Percentiles rank a stretch among this genome's conserved stretches.
phyloP scores from a whole-genome alignment of 2,113 vertebrate genomes.

The Macrotis lagotis region DNA sequence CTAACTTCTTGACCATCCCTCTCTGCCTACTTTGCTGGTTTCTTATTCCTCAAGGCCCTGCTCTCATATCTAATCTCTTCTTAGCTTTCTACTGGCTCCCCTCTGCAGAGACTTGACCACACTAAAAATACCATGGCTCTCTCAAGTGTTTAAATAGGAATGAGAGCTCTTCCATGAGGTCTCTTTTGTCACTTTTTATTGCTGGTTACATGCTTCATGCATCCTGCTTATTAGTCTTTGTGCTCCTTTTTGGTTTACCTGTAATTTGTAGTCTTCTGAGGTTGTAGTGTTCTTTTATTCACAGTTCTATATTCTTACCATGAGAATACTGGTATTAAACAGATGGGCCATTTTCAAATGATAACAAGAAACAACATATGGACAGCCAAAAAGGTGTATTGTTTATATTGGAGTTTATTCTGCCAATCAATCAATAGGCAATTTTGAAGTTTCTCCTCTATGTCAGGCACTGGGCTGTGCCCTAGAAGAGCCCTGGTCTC shows the following conservation, averaged over 20 bases:
- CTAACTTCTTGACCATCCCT: not conserved
- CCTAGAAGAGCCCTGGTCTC: not conserved
- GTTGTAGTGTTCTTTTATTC: not conserved
- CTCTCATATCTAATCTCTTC: not conserved
- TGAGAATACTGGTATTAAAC: not conserved
- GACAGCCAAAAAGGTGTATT: not conserved
- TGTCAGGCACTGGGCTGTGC: no score
- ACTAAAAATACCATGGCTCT: not conserved
- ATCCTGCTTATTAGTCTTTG: not conserved
- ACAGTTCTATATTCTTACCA: not conserved
- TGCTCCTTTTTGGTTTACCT: not conserved
- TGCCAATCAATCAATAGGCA: not conserved
- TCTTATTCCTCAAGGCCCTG: not conserved
- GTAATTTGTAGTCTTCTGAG: not conserved
- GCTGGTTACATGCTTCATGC: not conserved
- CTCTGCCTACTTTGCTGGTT: not conserved
- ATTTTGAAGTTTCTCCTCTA: not conserved
- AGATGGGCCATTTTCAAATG: not conserved
- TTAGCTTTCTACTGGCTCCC: not conserved
- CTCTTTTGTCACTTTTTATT: not conserved
- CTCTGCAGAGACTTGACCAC: not conserved
- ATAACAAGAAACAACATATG: not conserved
- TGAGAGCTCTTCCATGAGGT: not conserved
- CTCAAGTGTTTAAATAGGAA: not conserved
- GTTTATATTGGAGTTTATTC: not conserved